These are phyloP conservation scores for Nipponia nippon DNA, from an alignment of 2,113 vertebrate species.

Conservation along the genomic window DNA sequence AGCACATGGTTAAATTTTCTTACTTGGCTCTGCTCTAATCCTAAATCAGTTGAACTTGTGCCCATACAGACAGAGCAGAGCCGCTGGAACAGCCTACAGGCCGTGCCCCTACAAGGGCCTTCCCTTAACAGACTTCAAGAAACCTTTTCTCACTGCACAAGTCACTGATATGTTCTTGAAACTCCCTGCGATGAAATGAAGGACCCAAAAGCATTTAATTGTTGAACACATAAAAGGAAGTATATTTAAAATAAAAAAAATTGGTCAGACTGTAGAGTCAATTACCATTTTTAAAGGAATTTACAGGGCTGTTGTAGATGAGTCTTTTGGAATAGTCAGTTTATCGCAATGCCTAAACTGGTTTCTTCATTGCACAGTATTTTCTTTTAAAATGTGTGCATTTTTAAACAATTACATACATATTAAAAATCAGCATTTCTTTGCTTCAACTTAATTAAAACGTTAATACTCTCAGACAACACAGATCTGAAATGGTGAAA, in stretches of 20 bases:
- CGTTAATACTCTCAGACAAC: constrained; percentile 89
- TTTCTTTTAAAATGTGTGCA: constrained; percentile 82
- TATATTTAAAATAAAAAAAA: constrained; percentile 92
- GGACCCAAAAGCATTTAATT: constrained; percentile 80
- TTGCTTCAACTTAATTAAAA: constrained; percentile 85
- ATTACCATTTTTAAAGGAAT: constrained; percentile 85
- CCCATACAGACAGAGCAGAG: background rate
- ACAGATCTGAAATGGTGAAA: constrained; percentile 90
- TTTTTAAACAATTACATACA: constrained; percentile 86
- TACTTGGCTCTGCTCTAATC: background rate
- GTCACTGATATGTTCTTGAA: constrained; percentile 39
- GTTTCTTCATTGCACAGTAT: constrained; percentile 81
- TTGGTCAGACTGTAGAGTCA: constrained; percentile 91
- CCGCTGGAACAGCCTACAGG: background rate
- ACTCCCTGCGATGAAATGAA: constrained; percentile 75
- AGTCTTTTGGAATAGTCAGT: constrained; percentile 87
- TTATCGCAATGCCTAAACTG: constrained; percentile 79
- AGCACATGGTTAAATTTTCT: background rate
- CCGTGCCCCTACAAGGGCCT: constrained; percentile 22
- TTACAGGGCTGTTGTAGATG: constrained; percentile 88
- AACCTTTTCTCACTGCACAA: constrained; percentile 36
- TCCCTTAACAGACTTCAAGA: constrained; percentile 27
- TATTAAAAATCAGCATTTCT: constrained; percentile 86
- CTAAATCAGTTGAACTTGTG: background rate
- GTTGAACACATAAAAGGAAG: constrained; percentile 98